Base-by-base conservation (phyloP, 2,797 vertebrate genomes). In the Gadopsis bispinosus region DNA sequence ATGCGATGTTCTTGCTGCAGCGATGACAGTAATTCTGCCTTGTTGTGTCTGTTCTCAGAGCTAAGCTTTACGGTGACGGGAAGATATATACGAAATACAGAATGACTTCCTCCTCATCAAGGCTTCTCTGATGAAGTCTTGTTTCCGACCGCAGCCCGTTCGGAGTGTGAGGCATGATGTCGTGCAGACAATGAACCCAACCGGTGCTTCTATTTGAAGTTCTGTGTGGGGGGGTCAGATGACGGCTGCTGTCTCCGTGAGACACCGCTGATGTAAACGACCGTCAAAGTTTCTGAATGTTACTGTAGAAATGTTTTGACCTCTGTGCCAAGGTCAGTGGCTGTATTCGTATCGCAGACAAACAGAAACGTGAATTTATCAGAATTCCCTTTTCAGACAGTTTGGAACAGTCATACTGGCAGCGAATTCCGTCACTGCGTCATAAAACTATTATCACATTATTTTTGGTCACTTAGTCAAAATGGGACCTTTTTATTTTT, bases 11-110 rank as follows among this genome's bases (percentile, higher is more conserved):
- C 45, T 47, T 7, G 53, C 51, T 61, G 19, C 3, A 10, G 35
- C 9, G 6, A 48, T 66, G 73, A 74, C 77, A 68, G 85, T 86
- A 80, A 89, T 89, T 77, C 67, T 3, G 61, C 14, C 68, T 62
- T 29, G 64, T 73, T 67, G 47, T 62, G 47, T 69, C 47, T 75
- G 0, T 67, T 81, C 54, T 63, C 31, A 60, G 48, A 56, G 67
- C 31, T 41, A 43, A 31, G 13, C 59, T 58, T 29, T 29, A 51
- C 66, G 20, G 45, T 39, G 17, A 35, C 55, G 12, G 33, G 29
- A 26, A 43, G 5, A 29, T 11, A 19, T 11, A 19, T 26, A 39
- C 11, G 20, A 1, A 16, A 17, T 12, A 4, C 2, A 7, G 14
- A 69, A 22, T 20, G 6, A 29, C 16, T 47, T 73, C 61, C 35